Evolutionary conservation across 2,113 vertebrate genomes (phyloP), one percentile per base, ranked within the genome.

Genomic region (Catagonus wagneri): DNA sequence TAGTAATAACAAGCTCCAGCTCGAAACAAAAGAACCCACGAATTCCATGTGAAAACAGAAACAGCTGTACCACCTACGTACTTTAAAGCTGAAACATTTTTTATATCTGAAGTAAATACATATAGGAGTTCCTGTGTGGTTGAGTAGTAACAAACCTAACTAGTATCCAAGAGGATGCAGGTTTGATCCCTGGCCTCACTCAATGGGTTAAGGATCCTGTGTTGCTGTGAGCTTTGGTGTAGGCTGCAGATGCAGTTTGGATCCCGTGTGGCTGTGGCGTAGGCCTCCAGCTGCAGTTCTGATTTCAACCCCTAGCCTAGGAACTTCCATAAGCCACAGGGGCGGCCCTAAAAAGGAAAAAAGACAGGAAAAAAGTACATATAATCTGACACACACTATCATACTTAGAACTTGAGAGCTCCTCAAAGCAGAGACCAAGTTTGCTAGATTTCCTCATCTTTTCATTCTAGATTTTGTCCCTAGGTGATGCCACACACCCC

Each of bases 11-110:
- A 23, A 90, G 22, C 17, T 29, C 61, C 61, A 68, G 14, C 16
- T 65, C 92, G 65, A 93, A 79, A 81, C 44, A 3, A 91, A 78
- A 90, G 91, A 89, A 83, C 11, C 29, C 10, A 17, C 60, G 88
- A 69, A 22, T 81, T 95, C 36, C 36, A 29, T 10, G 25, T 54
- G 69, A 74, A 89, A 93, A 89, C 52, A 89, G 90, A 68, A 54
- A 34, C 8, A 80, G 22, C 65, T 71, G 60, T 7, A 85, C 34
- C 56, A 36, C 79, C n/a, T 13, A 17, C 52, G 4, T 65, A 79
- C 10, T 93, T 83, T 50, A 63, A 97, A 81, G 32, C 58, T 36
- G 50, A 23, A 15, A 68, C n/a, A 34, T 10, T 68, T 88, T 95
- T 76, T 66, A 87, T 20, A 89, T 54, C 60, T 94, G 6, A 89